phyloP scores from a whole-genome alignment of 2,113 vertebrate genomes.

The Pelecanoides urinatrix region DNA sequence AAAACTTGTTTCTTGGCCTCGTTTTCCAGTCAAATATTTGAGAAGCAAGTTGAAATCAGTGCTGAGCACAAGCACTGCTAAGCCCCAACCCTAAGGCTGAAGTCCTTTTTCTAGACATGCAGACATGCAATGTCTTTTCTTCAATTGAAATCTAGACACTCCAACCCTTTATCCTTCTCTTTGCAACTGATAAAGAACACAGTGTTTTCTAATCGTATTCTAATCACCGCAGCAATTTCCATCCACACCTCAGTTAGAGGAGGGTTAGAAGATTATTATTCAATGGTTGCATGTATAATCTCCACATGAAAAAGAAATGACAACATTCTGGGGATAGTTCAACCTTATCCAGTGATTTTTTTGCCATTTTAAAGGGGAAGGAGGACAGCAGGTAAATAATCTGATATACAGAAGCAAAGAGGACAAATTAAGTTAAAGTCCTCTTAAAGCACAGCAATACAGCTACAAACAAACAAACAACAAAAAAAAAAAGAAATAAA shows the following conservation, averaged over 20 bases:
- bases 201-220: constrained; percentile 27
- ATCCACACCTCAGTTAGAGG: not conserved
- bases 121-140: not conserved
- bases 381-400: not conserved
- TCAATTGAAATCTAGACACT: not conserved
- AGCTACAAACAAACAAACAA: not conserved
- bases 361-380: constrained; percentile 14
- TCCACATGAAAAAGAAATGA: constrained; percentile 35
- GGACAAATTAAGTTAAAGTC: not conserved
- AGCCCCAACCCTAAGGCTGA: not conserved
- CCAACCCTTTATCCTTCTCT: not conserved
- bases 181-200: constrained; percentile 39
- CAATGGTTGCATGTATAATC: constrained; percentile 8
- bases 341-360: constrained; percentile 17
- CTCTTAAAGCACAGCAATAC: not conserved
- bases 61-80: not conserved
- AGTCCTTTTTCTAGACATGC: not conserved
- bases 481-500: not conserved
- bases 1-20: constrained; percentile 34
- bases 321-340: constrained; percentile 44
- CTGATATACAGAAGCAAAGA: not conserved
- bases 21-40: constrained; percentile 24
- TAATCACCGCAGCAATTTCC: constrained; percentile 40
- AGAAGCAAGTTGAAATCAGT: constrained; percentile 26
- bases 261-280: constrained; percentile 59